Conservation (phyloP, 2,113 vertebrate species). For the Anolis sagrei region DNA sequence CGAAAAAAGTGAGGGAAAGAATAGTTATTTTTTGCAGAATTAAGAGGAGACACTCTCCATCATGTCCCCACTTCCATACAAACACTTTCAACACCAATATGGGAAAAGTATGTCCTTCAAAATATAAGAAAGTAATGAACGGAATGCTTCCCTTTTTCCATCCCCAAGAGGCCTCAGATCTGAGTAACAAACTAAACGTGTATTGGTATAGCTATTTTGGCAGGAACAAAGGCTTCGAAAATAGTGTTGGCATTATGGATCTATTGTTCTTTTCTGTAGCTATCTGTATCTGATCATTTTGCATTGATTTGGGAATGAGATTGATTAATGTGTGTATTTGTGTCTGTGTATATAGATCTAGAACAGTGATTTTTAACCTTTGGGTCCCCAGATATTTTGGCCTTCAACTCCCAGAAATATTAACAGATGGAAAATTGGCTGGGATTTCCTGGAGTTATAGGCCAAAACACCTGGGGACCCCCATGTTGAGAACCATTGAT, state of each 20-base stretch:
- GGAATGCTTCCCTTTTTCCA: not conserved
- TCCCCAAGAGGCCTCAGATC: not conserved
- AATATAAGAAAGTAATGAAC: not conserved
- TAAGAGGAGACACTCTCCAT: constrained; percentile 33
- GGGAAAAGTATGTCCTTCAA: constrained; percentile 5
- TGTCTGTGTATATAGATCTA: too few relatives aligned
- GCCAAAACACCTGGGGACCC: too few relatives aligned
- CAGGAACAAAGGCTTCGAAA: not conserved
- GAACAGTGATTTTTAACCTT: too few relatives aligned
- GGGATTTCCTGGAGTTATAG: too few relatives aligned
- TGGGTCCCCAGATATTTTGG: too few relatives aligned
- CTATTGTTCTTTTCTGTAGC: too few relatives aligned
- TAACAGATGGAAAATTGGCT: too few relatives aligned
- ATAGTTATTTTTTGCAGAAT: constrained; percentile 30
- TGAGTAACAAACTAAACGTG: not conserved
- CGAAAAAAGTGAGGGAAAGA: constrained; percentile 32
- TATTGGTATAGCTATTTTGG: not conserved
- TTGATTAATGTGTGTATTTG: too few relatives aligned
- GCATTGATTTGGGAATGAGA: not conserved
- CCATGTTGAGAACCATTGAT: too few relatives aligned
- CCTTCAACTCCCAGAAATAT: too few relatives aligned
- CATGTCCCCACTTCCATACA: not conserved
- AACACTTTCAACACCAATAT: constrained; percentile 39
- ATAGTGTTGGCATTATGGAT: too few relatives aligned
- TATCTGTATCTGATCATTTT: not conserved